These are phyloP conservation scores for Pollicipes pollicipes DNA, from an alignment of 1,140 invertebrate genomes.

Conservation along the genomic window DNA sequence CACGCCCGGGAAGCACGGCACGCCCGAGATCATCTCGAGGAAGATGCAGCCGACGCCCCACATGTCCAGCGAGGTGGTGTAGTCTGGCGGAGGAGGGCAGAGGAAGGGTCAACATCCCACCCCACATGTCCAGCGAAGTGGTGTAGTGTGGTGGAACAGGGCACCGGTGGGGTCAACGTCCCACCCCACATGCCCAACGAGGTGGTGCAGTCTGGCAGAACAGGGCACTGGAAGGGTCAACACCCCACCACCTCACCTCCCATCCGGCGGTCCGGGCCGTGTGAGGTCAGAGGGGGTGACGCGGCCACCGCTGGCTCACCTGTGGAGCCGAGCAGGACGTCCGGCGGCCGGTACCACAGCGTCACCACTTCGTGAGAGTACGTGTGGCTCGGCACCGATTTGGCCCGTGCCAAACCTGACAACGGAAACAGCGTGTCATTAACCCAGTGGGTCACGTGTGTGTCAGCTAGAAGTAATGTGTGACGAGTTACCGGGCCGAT, in stretches of 20 bases:
- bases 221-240: neutral
- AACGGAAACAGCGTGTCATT: neutral
- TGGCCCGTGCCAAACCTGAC: constrained; percentile 2
- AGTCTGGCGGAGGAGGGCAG: constrained; percentile 35
- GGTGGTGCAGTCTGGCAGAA: neutral
- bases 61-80: constrained; percentile 76
- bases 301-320: too few relatives aligned
- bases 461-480: too few relatives aligned
- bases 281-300: too few relatives aligned
- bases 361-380: constrained; percentile 32
- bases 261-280: too few relatives aligned
- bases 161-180: too few relatives aligned
- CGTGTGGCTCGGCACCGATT: constrained; percentile 7
- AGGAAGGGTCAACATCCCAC: neutral
- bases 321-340: constrained; percentile 38
- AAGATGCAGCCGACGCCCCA: constrained; percentile 98
- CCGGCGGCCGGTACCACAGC: constrained; percentile 63
- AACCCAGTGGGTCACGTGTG: too few relatives aligned
- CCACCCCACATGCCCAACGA: too few relatives aligned
- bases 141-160: too few relatives aligned
- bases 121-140: neutral
- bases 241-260: neutral
- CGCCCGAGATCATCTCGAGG: constrained; percentile 91
- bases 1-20: constrained; percentile 86
- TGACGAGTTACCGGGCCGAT: too few relatives aligned